Evolutionary conservation across 2,797 vertebrate species (phyloP).

Genomic region (Semaprochilodus insignis): DNA sequence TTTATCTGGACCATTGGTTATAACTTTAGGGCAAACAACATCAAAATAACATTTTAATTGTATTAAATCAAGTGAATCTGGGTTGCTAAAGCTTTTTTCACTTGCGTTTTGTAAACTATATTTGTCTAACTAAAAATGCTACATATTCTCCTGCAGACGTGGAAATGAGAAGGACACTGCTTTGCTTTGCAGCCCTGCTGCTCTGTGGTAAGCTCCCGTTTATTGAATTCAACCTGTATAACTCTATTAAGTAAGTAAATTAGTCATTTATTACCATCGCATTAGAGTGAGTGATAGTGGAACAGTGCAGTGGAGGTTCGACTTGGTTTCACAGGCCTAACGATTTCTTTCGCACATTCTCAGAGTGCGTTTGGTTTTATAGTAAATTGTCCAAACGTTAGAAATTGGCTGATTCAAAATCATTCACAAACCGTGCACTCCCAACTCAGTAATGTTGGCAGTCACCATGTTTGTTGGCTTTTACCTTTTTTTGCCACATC

Average conservation of each 20-base stretch:
- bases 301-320: no score
- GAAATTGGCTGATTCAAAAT: not conserved
- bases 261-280: not conserved
- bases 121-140: not conserved
- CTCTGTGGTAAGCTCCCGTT: conserved; percentile 58
- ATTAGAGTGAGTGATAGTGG: not conserved
- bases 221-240: not conserved
- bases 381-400: not conserved
- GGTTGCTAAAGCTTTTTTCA: no score
- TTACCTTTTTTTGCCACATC: no score
- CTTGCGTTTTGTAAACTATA: not conserved
- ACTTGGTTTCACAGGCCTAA: no score
- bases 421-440: not conserved
- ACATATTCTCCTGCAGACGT: conserved; percentile 44
- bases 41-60: no score
- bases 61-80: no score
- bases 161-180: conserved; percentile 48
- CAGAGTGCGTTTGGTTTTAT: no score
- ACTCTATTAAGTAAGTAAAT: not conserved
- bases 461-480: no score
- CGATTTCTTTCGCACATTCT: no score
- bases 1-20: no score
- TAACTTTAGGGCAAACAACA: no score
- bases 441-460: no score
- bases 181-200: conserved; percentile 50